Base-by-base conservation (phyloP, 2,113 vertebrate species). In the Myrmecophaga tridactyla region DNA sequence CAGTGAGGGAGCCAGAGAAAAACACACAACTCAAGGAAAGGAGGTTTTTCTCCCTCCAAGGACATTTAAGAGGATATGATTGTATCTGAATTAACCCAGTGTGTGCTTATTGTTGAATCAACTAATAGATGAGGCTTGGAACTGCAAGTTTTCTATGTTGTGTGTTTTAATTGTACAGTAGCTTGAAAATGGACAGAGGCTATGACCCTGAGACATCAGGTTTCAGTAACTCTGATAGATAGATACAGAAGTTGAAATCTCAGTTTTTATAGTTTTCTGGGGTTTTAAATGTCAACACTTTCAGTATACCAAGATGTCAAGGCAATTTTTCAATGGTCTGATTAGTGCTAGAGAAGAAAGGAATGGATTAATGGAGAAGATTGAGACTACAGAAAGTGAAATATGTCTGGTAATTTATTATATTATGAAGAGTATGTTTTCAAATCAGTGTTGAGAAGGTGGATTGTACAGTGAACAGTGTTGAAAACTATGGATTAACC, bases 1-100 rank as follows among this genome's bases (percentile, higher is more conserved):
- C 41, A 23, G 29, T 39, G 56, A 78, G 51, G 53, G 56, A 86
- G 51, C 69, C 62, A 62, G 27, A 23, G 58, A 6, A 67, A 65
- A 58, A 12, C 10, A 23, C 1, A 23, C 34, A 82, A 46, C 46
- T 14, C 51, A 69, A 83, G 11, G 43, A 77, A 84, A 46, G 39
- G 36, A 4, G 4, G 25, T 34, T 7, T 2, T n/a, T 23, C 62
- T 1, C 1, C 25, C 5, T 14, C 31, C 31, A 0, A 34, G 58
- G 56, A 36, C 39, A 18, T 67, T 80, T 73, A 58, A 51, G 58
- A 86, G 89, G 39, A 27, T 65, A 4, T 65, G 69, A 15, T 39
- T 56, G 4, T 56, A 72, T 17, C 36, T 39, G 34, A 39, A 93
- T 72, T 81, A 93, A 89, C 72, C 39, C 31, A 65, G 80, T 51